A percentile compares a stretch with the other conserved stretches of the same genome.
Evolutionary conservation across 1,140 invertebrate genomes (phyloP).

Genomic region (Drosophila navojoa): DNA sequence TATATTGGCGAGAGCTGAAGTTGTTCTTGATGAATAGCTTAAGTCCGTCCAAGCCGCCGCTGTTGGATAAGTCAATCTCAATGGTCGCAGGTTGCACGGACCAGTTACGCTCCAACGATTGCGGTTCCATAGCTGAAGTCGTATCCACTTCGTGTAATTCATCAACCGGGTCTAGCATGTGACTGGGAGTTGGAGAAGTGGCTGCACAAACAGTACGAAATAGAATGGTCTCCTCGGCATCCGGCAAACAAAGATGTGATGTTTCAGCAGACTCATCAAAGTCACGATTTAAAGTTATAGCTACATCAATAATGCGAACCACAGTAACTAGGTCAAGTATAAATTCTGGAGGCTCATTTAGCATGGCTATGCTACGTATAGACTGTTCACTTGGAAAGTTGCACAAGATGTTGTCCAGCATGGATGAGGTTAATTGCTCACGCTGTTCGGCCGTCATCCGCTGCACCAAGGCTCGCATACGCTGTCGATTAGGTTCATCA

Average conservation of each 20-base stretch:
- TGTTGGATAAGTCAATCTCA: constrained; percentile 35
- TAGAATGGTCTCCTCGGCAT: constrained; percentile 75
- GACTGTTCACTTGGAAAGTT: constrained; percentile 59
- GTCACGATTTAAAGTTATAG: constrained; percentile 72
- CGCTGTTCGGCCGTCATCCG: constrained; percentile 65
- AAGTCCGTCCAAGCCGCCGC: constrained; percentile 2
- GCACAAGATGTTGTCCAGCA: constrained; percentile 67
- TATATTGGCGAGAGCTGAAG: constrained; percentile 67
- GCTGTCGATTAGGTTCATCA: constrained; percentile 77
- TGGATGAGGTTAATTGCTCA: constrained; percentile 60
- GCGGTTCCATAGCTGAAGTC: constrained; percentile 40
- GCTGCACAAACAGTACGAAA: constrained; percentile 73
- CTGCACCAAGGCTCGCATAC: constrained; percentile 68
- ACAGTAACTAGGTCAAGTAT: constrained; percentile 69
- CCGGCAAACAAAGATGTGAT: constrained; percentile 66
- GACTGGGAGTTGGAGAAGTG: constrained; percentile 71
- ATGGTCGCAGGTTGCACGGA: constrained; percentile 56
- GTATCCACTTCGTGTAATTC: constrained; percentile 62
- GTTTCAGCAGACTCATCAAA: constrained; percentile 74
- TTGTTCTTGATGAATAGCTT: constrained; percentile 57
- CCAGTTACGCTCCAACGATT: constrained; percentile 54
- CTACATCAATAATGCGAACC: constrained; percentile 77
- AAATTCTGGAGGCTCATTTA: constrained; percentile 72
- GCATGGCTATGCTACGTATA: constrained; percentile 51
- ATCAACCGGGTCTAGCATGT: constrained; percentile 66